Evolutionary conservation across 2,888 invertebrate genomes (phyloP).

Genomic region (Hydrotaea cyrtoneurina): DNA sequence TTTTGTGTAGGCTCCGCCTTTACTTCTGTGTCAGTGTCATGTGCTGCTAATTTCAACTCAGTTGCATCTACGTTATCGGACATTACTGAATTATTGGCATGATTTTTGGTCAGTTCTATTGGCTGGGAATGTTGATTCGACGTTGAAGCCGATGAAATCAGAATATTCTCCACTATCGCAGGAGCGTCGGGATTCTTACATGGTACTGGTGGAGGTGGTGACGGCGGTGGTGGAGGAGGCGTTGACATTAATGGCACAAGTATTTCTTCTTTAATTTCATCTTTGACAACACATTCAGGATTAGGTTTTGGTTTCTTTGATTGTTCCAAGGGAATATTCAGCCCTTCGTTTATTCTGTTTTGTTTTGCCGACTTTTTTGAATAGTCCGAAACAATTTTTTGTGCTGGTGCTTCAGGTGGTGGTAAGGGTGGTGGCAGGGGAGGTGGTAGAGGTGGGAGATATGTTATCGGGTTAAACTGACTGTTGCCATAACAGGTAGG

Average conservation of each 20-base stretch:
- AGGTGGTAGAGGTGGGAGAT: constrained; percentile 53
- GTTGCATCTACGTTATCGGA: background rate
- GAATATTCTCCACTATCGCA: constrained; percentile 16
- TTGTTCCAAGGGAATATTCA: no score
- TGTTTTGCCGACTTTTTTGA: background rate
- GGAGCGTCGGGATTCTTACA: background rate
- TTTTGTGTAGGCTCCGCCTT: no score
- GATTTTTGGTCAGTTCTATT: background rate
- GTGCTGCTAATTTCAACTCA: background rate
- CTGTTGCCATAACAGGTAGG: constrained; percentile 45
- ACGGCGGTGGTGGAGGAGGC: constrained; percentile 4
- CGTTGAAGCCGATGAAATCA: background rate
- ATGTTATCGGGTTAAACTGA: constrained; percentile 25
- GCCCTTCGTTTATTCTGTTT: no score
- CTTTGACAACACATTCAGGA: background rate
- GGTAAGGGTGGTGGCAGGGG: constrained; percentile 72
- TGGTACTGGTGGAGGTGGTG: constrained; percentile 3
- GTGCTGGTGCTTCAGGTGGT: constrained; percentile 67
- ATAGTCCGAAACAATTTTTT: constrained; percentile 6
- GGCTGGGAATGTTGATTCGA: background rate
- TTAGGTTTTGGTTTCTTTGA: no score
- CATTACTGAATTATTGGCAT: background rate
- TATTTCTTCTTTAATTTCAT: constrained; percentile 7
- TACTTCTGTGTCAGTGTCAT: background rate
- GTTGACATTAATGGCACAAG: constrained; percentile 14